A percentile compares a stretch with the other conserved stretches of the same genome.
Conservation (phyloP, 2,113 vertebrate species). For the Phalacrocorax pelagicus region DNA sequence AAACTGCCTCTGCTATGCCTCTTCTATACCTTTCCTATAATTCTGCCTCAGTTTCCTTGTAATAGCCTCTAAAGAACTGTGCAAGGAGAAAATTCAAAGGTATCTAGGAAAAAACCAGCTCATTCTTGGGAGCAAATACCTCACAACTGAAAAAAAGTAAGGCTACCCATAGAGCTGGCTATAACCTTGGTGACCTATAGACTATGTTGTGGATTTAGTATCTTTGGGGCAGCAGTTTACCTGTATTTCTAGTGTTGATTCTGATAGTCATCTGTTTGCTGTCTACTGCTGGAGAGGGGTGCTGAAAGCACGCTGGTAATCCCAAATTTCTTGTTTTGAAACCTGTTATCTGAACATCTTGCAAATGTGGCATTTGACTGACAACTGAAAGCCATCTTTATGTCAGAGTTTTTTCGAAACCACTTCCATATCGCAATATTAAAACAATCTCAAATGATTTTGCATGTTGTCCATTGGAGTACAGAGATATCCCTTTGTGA, state of each 20-base stretch:
- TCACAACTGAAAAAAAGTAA: background rate
- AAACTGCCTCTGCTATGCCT: background rate
- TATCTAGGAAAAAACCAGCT: background rate
- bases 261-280: background rate
- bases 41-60: background rate
- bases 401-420: background rate
- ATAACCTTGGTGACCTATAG: background rate
- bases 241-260: background rate
- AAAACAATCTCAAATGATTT: background rate
- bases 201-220: background rate
- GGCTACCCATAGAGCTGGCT: background rate
- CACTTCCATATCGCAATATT: background rate
- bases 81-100: background rate
- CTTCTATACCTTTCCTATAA: background rate
- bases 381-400: background rate
- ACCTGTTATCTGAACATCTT: background rate
- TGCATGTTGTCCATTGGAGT: background rate
- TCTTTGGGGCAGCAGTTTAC: background rate
- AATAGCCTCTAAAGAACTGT: background rate
- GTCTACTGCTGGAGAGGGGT: background rate
- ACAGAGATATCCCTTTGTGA: background rate
- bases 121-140: background rate
- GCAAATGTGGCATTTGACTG: background rate
- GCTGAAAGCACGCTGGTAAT: background rate
- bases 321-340: background rate